A percentile compares a stretch with the other conserved stretches of the same genome.
phyloP scores from a whole-genome alignment of 1,140 invertebrate genomes.

The Lineus longissimus region DNA sequence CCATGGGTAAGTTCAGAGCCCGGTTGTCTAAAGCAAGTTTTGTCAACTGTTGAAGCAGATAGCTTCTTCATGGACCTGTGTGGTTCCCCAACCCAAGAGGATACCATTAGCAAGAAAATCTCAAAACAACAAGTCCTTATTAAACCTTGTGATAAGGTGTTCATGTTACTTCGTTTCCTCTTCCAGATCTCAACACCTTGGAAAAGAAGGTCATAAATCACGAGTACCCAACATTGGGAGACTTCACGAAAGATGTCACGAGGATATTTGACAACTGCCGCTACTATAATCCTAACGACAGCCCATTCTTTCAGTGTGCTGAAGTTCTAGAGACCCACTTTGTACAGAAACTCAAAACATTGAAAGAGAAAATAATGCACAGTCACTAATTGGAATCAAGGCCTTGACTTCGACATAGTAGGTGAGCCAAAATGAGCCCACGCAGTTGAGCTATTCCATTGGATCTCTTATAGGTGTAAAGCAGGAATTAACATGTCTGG shows the following conservation, averaged over 20 bases:
- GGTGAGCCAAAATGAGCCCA: too few species aligned
- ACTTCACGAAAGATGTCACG: conserved; percentile 95
- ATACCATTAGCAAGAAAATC: not conserved
- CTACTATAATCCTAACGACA: conserved; percentile 92
- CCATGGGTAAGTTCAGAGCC: conserved; percentile 87
- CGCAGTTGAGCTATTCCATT: too few species aligned
- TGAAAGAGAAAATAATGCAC: conserved; percentile 49
- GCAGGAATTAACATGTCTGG: too few species aligned
- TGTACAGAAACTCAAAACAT: conserved; percentile 63
- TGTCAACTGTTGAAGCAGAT: too few species aligned
- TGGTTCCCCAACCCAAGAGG: too few species aligned
- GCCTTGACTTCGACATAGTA: too few species aligned
- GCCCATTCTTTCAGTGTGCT: conserved; percentile 91
- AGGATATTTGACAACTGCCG: conserved; percentile 98
- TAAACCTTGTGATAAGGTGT: too few species aligned
- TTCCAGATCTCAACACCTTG: conserved; percentile 88
- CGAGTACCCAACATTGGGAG: conserved; percentile 80
- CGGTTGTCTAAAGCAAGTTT: too few species aligned
- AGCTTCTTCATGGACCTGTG: conserved; percentile 15
- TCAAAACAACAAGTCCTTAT: not conserved
- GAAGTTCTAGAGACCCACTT: conserved; percentile 93
- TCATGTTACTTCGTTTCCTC: conserved; percentile 16
- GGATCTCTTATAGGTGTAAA: too few species aligned
- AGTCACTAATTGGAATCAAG: too few species aligned
- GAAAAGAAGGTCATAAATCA: conserved; percentile 80